Conservation (phyloP, 2,113 vertebrate genomes). For the Pungitius pungitius region DNA sequence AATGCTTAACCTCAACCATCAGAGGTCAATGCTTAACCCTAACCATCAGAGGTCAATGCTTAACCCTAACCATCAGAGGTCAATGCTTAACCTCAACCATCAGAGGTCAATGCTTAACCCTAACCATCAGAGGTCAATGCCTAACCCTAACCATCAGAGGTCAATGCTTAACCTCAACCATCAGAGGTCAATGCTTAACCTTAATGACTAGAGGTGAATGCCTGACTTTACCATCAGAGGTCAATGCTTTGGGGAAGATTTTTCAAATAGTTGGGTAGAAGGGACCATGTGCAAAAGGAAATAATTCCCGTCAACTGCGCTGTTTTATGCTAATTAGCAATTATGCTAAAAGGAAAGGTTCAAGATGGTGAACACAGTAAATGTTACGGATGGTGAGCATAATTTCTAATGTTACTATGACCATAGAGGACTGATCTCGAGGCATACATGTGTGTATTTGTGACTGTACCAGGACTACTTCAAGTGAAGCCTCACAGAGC, state of each 20-base stretch:
- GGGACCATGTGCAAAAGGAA: background rate
- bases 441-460: background rate
- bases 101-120: too few species aligned
- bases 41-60: background rate
- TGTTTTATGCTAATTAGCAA: background rate
- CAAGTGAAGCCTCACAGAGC: background rate
- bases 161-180: too few species aligned
- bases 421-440: background rate
- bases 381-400: background rate
- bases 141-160: too few species aligned
- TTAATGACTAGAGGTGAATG: too few species aligned
- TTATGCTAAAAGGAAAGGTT: background rate
- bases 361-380: background rate
- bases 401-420: background rate
- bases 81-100: background rate
- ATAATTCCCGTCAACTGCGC: background rate
- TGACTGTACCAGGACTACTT: background rate
- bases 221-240: background rate
- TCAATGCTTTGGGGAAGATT: background rate
- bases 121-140: background rate
- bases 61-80: background rate
- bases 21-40: background rate
- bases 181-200: background rate
- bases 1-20: background rate
- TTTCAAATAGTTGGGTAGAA: background rate